Conservation (phyloP, 2,797 vertebrate genomes). For the Xiphophorus birchmanni region DNA sequence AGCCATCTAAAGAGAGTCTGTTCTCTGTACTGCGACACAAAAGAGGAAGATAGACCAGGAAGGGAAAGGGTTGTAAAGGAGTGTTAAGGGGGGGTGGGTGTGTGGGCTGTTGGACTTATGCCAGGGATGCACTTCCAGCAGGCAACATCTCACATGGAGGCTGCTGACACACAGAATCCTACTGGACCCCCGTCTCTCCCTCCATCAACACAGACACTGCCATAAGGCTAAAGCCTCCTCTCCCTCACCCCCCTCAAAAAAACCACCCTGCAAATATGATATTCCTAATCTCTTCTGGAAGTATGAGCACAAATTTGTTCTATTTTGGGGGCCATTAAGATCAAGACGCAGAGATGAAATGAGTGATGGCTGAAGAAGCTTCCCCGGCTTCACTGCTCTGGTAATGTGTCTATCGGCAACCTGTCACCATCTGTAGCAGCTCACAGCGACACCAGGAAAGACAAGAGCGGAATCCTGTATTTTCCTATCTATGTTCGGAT, state of each 20-base stretch:
- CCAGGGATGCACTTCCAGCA: conserved; percentile 81
- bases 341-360: conserved; percentile 13
- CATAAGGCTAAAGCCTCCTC: conserved; percentile 50
- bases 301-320: conserved; percentile 16
- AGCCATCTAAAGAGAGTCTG: conserved; percentile 61
- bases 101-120: conserved; percentile 65
- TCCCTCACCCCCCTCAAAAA: neutral
- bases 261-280: conserved; percentile 15
- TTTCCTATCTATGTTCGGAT: conserved; percentile 5
- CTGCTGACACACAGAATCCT: conserved; percentile 82
- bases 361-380: conserved; percentile 23
- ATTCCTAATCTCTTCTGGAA: conserved; percentile 32
- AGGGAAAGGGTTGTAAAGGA: conserved; percentile 58
- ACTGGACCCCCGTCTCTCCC: conserved; percentile 57
- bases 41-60: conserved; percentile 77
- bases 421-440: conserved; percentile 13
- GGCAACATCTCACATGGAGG: conserved; percentile 66
- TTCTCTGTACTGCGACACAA: conserved; percentile 69
- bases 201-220: conserved; percentile 67
- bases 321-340: conserved; percentile 21
- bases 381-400: neutral
- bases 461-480: neutral
- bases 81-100: conserved; percentile 9
- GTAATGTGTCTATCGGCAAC: conserved; percentile 1
- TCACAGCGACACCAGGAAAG: conserved; percentile 16